These are phyloP conservation scores for Drosophila malerkotliana DNA, from an alignment of 1,140 invertebrate species.

Conservation along the genomic window DNA sequence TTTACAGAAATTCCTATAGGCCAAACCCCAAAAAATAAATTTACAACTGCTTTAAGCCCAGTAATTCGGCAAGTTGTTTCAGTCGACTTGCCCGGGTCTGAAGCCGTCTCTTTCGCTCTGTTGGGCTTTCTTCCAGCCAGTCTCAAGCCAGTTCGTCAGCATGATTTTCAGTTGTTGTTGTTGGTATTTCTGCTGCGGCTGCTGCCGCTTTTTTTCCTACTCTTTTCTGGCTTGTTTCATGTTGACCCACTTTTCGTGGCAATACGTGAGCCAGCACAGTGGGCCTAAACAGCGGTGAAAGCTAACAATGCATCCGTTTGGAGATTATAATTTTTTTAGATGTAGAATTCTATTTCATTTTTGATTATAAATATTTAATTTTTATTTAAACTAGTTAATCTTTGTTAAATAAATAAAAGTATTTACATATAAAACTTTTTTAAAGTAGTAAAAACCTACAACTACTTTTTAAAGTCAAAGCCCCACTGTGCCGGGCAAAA, in stretches of 20 bases:
- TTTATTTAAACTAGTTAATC: too few relatives aligned
- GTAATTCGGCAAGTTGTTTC: slow-evolving; percentile 46
- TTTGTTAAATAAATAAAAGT: too few relatives aligned
- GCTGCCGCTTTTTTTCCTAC: slow-evolving; percentile 51
- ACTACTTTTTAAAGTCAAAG: background rate
- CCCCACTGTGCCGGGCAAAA: slow-evolving; percentile 63
- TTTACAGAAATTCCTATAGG: slow-evolving; percentile 58
- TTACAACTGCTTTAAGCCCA: slow-evolving; percentile 34
- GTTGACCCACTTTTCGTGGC: slow-evolving; percentile 76
- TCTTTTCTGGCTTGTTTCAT: slow-evolving; percentile 75
- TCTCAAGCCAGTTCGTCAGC: slow-evolving; percentile 66
- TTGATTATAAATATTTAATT: too few relatives aligned
- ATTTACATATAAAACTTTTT: too few relatives aligned
- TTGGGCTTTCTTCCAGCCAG: slow-evolving; percentile 35
- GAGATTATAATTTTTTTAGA: background rate
- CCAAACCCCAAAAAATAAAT: slow-evolving; percentile 53
- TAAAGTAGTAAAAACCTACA: too few relatives aligned
- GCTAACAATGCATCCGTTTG: slow-evolving; percentile 11
- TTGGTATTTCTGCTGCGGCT: slow-evolving; percentile 33
- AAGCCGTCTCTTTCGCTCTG: slow-evolving; percentile 43
- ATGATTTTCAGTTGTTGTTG: slow-evolving; percentile 55
- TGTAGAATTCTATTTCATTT: too few relatives aligned
- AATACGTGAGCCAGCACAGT: slow-evolving; percentile 71
- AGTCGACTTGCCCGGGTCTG: slow-evolving; percentile 1
- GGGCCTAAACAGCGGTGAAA: slow-evolving; percentile 43